Conservation (phyloP, 2,797 vertebrate genomes). For the Agapornis canus region DNA sequence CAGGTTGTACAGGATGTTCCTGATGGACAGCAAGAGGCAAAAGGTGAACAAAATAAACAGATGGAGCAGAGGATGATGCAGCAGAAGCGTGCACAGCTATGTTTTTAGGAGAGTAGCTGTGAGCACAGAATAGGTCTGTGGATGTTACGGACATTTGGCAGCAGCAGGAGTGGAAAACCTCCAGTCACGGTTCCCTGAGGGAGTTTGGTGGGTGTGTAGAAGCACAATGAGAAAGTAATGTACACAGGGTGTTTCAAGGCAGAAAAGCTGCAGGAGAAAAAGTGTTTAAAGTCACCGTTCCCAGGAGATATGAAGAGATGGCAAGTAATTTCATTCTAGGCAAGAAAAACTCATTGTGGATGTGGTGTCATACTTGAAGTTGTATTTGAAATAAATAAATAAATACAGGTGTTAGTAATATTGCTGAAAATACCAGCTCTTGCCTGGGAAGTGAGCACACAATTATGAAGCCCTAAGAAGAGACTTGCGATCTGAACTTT, state of each 20-base stretch:
- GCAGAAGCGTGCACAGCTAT: neutral
- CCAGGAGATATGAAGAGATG: neutral
- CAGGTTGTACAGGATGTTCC: neutral
- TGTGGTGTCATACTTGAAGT: neutral
- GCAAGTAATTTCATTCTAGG: neutral
- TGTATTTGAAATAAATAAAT: neutral
- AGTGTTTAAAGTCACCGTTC: rapidly evolving
- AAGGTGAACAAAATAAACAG: neutral
- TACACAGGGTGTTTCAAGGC: neutral
- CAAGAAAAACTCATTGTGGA: neutral
- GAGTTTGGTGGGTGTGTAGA: neutral
- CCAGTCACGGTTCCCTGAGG: neutral
- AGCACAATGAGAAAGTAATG: neutral
- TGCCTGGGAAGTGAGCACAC: neutral
- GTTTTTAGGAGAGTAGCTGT: neutral
- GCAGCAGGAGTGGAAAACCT: neutral
- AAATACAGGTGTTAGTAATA: neutral
- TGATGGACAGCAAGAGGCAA: neutral
- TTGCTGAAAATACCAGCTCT: neutral
- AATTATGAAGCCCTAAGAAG: rapidly evolving
- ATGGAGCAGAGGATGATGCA: neutral
- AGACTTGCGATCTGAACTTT: neutral
- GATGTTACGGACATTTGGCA: neutral
- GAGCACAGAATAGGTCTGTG: neutral
- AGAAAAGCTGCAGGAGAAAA: neutral